These are phyloP conservation scores for Meteorus sp. DNA, from an alignment of 1,140 invertebrate genomes.

Conservation along the genomic window DNA sequence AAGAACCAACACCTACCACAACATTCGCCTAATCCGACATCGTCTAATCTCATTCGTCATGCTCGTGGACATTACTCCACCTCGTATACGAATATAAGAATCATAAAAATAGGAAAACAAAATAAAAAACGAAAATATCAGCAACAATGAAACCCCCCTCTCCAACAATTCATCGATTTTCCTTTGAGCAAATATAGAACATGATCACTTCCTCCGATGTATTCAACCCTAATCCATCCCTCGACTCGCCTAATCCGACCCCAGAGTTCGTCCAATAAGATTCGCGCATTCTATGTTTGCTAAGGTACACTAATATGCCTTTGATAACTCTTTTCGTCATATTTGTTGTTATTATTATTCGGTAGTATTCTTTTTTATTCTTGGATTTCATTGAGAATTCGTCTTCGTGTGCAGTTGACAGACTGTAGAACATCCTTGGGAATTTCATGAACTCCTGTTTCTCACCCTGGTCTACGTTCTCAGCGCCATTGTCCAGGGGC, in stretches of 20 bases:
- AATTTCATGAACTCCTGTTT: constrained; percentile 44
- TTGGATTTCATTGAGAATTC: background rate
- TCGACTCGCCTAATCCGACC: constrained; percentile 38
- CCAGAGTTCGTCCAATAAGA: background rate
- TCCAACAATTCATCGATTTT: constrained; percentile 5
- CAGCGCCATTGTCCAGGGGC: constrained; percentile 45
- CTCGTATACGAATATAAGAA: too few relatives aligned
- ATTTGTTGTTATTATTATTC: background rate
- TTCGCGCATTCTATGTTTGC: too few relatives aligned
- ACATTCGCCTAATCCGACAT: constrained; percentile 12
- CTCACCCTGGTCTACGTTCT: constrained; percentile 39
- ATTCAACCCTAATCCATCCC: constrained; percentile 37
- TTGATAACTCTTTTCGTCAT: background rate
- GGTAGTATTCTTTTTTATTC: background rate
- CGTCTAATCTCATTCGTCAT: constrained; percentile 16
- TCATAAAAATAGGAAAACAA: too few relatives aligned
- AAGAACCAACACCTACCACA: background rate
- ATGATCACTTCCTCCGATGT: constrained; percentile 36
- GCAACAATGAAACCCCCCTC: background rate
- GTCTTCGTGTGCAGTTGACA: background rate
- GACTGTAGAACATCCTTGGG: background rate
- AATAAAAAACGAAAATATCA: too few relatives aligned
- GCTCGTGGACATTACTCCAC: too few relatives aligned
- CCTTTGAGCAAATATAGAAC: constrained; percentile 1
- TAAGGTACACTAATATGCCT: background rate